Conservation (phyloP, 2,113 vertebrate species). For the Dicentrarchus labrax region DNA sequence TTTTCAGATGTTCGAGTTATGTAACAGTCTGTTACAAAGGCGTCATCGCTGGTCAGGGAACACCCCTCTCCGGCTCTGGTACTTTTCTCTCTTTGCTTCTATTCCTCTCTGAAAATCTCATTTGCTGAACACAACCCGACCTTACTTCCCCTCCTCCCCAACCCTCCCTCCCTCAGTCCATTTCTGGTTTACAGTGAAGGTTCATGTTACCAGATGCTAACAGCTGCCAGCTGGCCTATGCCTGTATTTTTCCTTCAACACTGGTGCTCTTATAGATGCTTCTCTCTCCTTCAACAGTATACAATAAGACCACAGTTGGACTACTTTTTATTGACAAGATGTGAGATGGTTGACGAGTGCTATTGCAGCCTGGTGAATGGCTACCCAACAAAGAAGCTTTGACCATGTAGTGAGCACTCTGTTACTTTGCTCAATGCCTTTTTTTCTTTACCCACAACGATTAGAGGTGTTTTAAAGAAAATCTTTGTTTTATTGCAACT, state of each 20-base stretch:
- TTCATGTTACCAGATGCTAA: conserved; percentile 67
- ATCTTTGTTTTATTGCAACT: background rate
- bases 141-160: conserved; percentile 10
- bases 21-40: conserved; percentile 65
- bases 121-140: conserved; percentile 42
- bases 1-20: conserved; percentile 79
- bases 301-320: conserved; percentile 33
- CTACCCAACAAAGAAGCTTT: conserved; percentile 49
- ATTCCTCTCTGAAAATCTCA: conserved; percentile 43
- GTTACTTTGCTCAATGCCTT: conserved; percentile 8
- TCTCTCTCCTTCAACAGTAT: conserved; percentile 40
- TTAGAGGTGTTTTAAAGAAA: background rate
- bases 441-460: conserved; percentile 13
- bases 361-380: conserved; percentile 3
- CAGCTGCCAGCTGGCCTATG: conserved; percentile 59
- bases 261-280: conserved; percentile 9
- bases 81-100: background rate
- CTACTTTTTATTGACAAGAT: conserved; percentile 30
- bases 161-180: background rate
- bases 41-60: conserved; percentile 40
- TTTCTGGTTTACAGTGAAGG: conserved; percentile 30
- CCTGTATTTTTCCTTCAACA: conserved; percentile 36
- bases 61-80: conserved; percentile 26
- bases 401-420: conserved; percentile 9
- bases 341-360: conserved; percentile 15